phyloP scores from a whole-genome alignment of 2,113 vertebrate genomes.

The Prolemur simus region DNA sequence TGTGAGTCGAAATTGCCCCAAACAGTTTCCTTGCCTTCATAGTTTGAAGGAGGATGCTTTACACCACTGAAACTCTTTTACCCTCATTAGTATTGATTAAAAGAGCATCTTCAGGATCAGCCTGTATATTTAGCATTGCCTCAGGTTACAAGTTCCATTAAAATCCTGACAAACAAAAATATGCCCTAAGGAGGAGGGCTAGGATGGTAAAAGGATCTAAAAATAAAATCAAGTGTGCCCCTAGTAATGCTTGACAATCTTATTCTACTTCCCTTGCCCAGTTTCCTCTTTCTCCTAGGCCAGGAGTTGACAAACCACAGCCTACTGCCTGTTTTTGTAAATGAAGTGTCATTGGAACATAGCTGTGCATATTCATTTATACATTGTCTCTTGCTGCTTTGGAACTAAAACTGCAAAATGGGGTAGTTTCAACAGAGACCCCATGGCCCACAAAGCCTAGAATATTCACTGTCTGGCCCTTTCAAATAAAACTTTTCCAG shows the following conservation, averaged over 20 bases:
- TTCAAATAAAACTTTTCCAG: background rate
- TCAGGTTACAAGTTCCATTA: background rate
- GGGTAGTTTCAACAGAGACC: background rate
- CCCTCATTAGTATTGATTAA: background rate
- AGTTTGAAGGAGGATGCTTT: background rate
- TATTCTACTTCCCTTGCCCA: background rate
- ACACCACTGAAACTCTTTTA: background rate
- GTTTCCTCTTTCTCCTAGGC: background rate
- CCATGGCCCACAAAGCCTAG: background rate
- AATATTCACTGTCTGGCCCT: background rate
- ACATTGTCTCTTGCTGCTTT: background rate
- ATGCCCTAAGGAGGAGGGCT: background rate
- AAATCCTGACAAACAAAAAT: conserved; percentile 2
- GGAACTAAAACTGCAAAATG: background rate
- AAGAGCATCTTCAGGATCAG: conserved; percentile 13
- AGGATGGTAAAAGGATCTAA: background rate
- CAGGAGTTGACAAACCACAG: background rate
- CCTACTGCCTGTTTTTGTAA: background rate
- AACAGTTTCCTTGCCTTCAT: background rate
- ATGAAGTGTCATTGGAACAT: background rate
- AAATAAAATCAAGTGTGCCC: background rate
- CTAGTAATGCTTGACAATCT: background rate
- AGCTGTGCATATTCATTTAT: background rate
- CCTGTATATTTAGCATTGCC: background rate
- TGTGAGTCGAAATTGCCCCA: background rate